These are phyloP conservation scores for Dermolepida albohirtum DNA, from an alignment of 2,888 invertebrate genomes.

Conservation along the genomic window DNA sequence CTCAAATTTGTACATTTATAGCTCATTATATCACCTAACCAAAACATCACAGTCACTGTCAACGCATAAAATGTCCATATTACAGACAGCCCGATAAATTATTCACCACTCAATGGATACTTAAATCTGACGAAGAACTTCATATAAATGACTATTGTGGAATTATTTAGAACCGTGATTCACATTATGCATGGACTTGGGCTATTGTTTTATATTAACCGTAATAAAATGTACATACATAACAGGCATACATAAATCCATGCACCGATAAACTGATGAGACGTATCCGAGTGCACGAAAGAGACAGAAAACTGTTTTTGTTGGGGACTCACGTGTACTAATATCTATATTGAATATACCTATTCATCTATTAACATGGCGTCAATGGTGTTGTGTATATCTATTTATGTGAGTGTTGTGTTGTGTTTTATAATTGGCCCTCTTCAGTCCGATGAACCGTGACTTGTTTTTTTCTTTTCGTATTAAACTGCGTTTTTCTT, in stretches of 20 bases:
- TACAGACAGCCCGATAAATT: conserved; percentile 58
- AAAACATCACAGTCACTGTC: conserved; percentile 41
- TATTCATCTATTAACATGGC: conserved; percentile 30
- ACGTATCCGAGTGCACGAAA: neutral
- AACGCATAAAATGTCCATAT: conserved; percentile 55
- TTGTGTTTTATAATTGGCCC: conserved; percentile 3
- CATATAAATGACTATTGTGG: conserved; percentile 54
- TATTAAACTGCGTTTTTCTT: too few species aligned
- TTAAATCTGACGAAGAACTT: conserved; percentile 56
- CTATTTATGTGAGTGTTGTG: conserved; percentile 7
- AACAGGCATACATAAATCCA: too few species aligned
- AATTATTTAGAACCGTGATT: conserved; percentile 55
- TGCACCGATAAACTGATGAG: too few species aligned
- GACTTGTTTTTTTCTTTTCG: neutral
- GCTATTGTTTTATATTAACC: conserved; percentile 35
- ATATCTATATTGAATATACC: conserved; percentile 20
- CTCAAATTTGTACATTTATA: too few species aligned
- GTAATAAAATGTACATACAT: conserved; percentile 24
- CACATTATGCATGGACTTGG: conserved; percentile 43
- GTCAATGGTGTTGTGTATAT: conserved; percentile 16
- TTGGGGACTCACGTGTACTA: conserved; percentile 19
- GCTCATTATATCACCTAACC: neutral
- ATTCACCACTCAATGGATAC: conserved; percentile 60
- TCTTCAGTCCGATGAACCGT: neutral
- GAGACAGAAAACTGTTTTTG: neutral